phyloP scores from a whole-genome alignment of 2,797 vertebrate genomes.

The Thamnophis elegans region DNA sequence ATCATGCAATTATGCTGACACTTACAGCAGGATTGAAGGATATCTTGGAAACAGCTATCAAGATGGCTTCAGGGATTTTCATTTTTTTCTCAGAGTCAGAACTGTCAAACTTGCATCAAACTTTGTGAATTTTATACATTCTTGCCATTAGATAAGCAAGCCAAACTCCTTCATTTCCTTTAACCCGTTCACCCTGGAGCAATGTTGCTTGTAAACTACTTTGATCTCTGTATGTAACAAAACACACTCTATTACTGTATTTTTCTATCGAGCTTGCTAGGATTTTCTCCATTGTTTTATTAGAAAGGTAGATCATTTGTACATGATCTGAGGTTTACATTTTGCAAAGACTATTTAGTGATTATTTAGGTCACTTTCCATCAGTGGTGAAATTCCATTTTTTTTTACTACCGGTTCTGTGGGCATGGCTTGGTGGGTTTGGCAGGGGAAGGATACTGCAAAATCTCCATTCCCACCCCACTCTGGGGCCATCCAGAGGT shows the following conservation, averaged over 20 bases:
- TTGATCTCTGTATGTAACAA: background rate
- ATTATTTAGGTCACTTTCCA: background rate
- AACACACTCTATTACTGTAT: background rate
- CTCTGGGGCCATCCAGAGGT: too few species aligned
- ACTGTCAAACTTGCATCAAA: slow-evolving; percentile 37
- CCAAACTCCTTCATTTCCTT: slow-evolving; percentile 12
- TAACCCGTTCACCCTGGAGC: background rate
- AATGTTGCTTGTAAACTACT: background rate
- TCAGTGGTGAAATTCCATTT: too few species aligned
- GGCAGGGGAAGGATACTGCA: too few species aligned
- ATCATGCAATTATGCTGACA: background rate
- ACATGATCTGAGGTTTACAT: background rate
- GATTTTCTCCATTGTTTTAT: background rate
- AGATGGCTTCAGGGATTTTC: slow-evolving; percentile 21
- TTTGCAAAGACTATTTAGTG: too few species aligned
- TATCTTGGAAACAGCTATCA: slow-evolving; percentile 14
- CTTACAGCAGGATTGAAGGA: background rate
- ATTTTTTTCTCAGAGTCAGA: slow-evolving; percentile 22
- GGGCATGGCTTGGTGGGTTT: too few species aligned
- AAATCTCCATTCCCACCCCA: too few species aligned
- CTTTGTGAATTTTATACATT: slow-evolving; percentile 36
- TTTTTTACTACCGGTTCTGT: too few species aligned
- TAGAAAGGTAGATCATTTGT: background rate
- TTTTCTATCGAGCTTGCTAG: background rate
- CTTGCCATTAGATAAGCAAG: slow-evolving; percentile 8